Evolutionary conservation across 1,140 invertebrate species (phyloP).

Genomic region (Pomacea maculata): DNA sequence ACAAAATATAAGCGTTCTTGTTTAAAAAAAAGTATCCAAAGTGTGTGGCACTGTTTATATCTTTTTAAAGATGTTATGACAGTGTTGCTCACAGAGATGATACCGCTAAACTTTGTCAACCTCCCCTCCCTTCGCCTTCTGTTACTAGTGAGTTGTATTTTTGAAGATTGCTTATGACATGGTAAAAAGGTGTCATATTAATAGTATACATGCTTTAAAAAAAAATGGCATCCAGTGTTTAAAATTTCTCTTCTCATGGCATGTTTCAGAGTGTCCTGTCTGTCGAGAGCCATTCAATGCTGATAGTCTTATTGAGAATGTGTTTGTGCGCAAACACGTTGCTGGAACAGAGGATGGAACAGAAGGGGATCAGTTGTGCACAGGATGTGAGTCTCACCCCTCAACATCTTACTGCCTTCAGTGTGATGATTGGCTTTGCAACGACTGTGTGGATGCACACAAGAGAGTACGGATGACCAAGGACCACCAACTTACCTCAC

Average conservation of each 20-base stretch:
- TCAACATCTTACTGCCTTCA: slow-evolving; percentile 88
- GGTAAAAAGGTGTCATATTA: slow-evolving; percentile 1
- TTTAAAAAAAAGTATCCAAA: too few relatives aligned
- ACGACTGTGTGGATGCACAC: slow-evolving; percentile 81
- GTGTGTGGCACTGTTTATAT: too few relatives aligned
- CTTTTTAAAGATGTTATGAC: too few relatives aligned
- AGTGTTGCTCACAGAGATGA: too few relatives aligned
- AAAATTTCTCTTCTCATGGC: slow-evolving; percentile 21
- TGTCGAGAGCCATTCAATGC: slow-evolving; percentile 73
- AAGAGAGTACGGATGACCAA: slow-evolving; percentile 88
- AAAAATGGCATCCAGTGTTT: neutral
- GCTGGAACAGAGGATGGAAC: slow-evolving; percentile 45
- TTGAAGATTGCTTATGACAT: slow-evolving; percentile 7
- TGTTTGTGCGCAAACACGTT: slow-evolving; percentile 75
- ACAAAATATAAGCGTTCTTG: too few relatives aligned
- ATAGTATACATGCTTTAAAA: slow-evolving; percentile 4
- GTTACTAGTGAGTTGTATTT: neutral
- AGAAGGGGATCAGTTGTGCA: slow-evolving; percentile 72
- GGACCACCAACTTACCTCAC: slow-evolving; percentile 73
- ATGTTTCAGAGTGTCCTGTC: slow-evolving; percentile 67
- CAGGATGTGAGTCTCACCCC: slow-evolving; percentile 84
- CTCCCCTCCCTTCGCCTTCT: neutral
- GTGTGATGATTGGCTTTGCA: slow-evolving; percentile 90
- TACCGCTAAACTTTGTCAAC: too few relatives aligned
- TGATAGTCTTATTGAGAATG: slow-evolving; percentile 78